These are phyloP conservation scores for Cerastis rubricosa DNA, from an alignment of 2,888 invertebrate genomes.

Conservation along the genomic window DNA sequence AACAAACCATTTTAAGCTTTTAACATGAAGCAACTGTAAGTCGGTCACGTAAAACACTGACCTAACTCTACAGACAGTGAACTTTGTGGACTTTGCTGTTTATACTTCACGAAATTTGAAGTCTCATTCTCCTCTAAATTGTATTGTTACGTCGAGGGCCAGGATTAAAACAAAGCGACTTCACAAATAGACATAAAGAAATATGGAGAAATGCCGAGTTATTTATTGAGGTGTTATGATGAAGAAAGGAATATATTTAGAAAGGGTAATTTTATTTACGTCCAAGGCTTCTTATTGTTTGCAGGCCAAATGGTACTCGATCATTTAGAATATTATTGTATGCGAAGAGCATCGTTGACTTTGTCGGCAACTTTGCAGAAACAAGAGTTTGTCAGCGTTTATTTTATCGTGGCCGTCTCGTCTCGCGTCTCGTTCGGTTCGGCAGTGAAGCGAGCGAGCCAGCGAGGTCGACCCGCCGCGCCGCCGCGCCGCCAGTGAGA, in stretches of 20 bases:
- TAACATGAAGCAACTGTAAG: background rate
- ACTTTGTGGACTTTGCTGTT: slow-evolving; percentile 32
- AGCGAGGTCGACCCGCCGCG: slow-evolving; percentile 47
- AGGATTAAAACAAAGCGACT: slow-evolving; percentile 37
- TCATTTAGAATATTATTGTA: slow-evolving; percentile 48
- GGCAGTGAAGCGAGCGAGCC: slow-evolving; percentile 59
- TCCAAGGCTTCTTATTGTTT: slow-evolving; percentile 42
- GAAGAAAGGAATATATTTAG: slow-evolving; percentile 33
- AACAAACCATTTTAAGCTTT: background rate
- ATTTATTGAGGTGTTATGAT: slow-evolving; percentile 43
- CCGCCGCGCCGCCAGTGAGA: slow-evolving; percentile 75
- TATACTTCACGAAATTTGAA: slow-evolving; percentile 28
- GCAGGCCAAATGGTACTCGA: slow-evolving; percentile 40
- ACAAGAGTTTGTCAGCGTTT: slow-evolving; percentile 71
- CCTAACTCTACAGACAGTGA: slow-evolving; percentile 12
- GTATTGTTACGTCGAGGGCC: slow-evolving; percentile 22
- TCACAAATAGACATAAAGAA: slow-evolving; percentile 28
- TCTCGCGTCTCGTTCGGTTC: slow-evolving; percentile 59
- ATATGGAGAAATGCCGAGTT: slow-evolving; percentile 42
- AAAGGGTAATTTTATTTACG: slow-evolving; percentile 41
- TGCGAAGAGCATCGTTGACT: slow-evolving; percentile 51
- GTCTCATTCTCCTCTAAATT: slow-evolving; percentile 35
- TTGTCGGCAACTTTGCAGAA: slow-evolving; percentile 56
- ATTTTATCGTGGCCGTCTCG: slow-evolving; percentile 70
- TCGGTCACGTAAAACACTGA: slow-evolving; percentile 10